phyloP scores from a whole-genome alignment of 2,113 vertebrate species.

The Agapornis roseicollis region DNA sequence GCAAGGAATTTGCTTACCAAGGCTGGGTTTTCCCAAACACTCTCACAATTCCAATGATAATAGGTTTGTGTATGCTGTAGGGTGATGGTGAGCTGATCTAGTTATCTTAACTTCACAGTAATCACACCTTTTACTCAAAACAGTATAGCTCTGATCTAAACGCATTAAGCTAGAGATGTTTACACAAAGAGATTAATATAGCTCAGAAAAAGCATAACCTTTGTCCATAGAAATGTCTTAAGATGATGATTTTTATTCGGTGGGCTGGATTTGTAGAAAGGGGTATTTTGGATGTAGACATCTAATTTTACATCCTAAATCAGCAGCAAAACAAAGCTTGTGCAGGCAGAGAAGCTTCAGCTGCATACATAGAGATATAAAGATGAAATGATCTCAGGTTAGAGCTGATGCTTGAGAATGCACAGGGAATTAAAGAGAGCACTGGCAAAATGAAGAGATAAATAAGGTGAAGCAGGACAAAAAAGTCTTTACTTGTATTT shows the following conservation, averaged over 20 bases:
- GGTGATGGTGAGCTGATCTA: constrained; percentile 49
- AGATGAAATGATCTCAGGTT: not conserved
- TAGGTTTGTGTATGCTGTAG: constrained; percentile 27
- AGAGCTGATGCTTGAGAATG: not conserved
- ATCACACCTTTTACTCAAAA: constrained; percentile 74
- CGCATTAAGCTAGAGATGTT: constrained; percentile 70
- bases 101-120: constrained; percentile 65
- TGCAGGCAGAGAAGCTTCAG: not conserved
- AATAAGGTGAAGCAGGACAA: not conserved
- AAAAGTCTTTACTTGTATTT: not conserved
- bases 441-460: not conserved
- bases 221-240: constrained; percentile 63
- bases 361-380: not conserved
- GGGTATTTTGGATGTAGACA: constrained; percentile 56
- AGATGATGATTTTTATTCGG: constrained; percentile 64
- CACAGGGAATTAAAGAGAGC: not conserved
- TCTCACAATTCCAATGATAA: constrained; percentile 39
- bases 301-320: constrained; percentile 56
- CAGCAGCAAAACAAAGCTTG: constrained; percentile 17
- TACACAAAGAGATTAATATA: constrained; percentile 74
- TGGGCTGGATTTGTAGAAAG: constrained; percentile 60
- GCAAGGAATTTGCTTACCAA: not conserved
- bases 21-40: not conserved
- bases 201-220: constrained; percentile 66
- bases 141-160: constrained; percentile 65